Conservation (phyloP, 2,797 vertebrate species). For the Parauchenoglanis punctatus region DNA sequence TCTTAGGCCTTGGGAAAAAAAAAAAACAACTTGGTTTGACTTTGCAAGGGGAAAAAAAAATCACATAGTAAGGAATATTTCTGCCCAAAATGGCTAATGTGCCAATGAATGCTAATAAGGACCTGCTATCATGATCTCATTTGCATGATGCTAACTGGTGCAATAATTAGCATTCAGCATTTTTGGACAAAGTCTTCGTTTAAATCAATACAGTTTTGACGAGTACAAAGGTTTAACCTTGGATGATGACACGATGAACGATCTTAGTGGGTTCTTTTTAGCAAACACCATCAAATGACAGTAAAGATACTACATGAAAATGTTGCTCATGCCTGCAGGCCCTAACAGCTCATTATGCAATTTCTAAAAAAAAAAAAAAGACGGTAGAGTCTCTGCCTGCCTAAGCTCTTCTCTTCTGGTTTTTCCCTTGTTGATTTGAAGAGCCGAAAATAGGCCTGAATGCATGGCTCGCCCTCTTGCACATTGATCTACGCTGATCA, state of each 20-base stretch:
- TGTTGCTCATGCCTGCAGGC: not conserved
- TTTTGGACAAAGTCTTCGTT: slow-evolving; percentile 11
- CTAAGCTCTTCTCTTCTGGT: not conserved
- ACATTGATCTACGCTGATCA: slow-evolving; percentile 69
- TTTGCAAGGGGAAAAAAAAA: not conserved
- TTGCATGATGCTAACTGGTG: slow-evolving; percentile 17
- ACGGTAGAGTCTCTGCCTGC: slow-evolving; percentile 2
- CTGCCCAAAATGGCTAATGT: not conserved
- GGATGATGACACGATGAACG: not conserved
- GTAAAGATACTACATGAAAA: not conserved
- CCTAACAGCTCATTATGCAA: slow-evolving; percentile 26
- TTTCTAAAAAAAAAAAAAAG: not conserved
- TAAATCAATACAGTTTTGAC: not conserved
- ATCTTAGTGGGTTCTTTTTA: not conserved
- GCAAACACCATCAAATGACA: not conserved
- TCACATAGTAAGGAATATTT: slow-evolving; percentile 4
- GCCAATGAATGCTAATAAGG: slow-evolving; percentile 24
- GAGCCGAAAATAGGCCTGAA: slow-evolving; percentile 62
- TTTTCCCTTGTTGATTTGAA: slow-evolving; percentile 63
- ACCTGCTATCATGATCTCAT: not conserved
- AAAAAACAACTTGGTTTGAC: slow-evolving; percentile 16
- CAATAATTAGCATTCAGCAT: slow-evolving; percentile 23
- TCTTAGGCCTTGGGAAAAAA: not conserved
- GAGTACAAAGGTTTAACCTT: slow-evolving; percentile 3
- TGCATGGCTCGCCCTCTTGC: slow-evolving; percentile 51